These are phyloP conservation scores for Clarias platycephalus DNA, from an alignment of 2,797 vertebrate species.

Conservation along the genomic window DNA sequence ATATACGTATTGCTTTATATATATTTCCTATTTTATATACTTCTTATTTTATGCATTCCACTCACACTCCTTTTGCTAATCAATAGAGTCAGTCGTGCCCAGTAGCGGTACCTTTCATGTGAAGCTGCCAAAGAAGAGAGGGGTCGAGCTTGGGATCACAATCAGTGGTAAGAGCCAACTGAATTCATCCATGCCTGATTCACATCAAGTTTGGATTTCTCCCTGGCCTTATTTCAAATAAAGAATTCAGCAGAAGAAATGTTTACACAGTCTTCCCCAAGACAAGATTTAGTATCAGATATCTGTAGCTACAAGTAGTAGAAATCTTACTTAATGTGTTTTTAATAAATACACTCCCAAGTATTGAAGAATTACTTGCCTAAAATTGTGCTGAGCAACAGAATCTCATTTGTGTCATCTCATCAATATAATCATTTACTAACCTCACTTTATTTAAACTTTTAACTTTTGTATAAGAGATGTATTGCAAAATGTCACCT, in stretches of 20 bases:
- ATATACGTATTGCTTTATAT: too few species aligned
- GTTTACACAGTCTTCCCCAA: not conserved
- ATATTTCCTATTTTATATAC: not conserved
- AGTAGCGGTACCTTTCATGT: conserved; percentile 97
- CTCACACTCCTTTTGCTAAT: conserved; percentile 16
- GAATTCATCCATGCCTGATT: not conserved
- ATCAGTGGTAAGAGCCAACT: conserved; percentile 85
- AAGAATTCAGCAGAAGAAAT: not conserved
- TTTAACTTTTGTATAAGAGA: not conserved
- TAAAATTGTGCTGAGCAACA: not conserved
- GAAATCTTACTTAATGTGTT: not conserved
- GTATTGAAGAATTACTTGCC: not conserved
- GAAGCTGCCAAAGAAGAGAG: conserved; percentile 94
- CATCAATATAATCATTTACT: not conserved
- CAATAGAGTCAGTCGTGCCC: conserved; percentile 92
- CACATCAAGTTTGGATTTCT: not conserved
- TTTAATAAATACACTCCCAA: not conserved
- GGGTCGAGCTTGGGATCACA: conserved; percentile 94
- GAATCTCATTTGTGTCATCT: not conserved
- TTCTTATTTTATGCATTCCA: not conserved
- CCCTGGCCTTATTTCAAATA: not conserved
- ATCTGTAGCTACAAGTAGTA: not conserved
- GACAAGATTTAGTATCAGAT: not conserved
- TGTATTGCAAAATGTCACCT: not conserved
- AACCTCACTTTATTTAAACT: not conserved